Evolutionary conservation across 92 coral and sea anemone species (phyloP).

Genomic region (Scolanthus callimorphus): DNA sequence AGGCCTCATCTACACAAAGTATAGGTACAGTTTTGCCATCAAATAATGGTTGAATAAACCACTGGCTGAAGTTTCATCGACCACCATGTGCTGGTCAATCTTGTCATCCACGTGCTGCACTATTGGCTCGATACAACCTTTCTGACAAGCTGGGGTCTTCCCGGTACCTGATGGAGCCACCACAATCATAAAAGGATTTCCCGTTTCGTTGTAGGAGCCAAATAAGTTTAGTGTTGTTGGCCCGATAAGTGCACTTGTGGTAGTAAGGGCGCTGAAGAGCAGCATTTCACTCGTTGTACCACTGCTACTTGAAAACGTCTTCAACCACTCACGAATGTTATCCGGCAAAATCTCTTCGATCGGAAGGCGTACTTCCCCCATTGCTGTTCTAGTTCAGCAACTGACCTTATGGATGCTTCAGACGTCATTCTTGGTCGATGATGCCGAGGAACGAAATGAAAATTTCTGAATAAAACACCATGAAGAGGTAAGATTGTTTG

Average conservation of each 20-base stretch:
- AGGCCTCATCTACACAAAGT: conserved; percentile 38
- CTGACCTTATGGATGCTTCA: conserved; percentile 22
- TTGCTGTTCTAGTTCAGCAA: conserved; percentile 9
- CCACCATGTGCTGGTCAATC: conserved; percentile 10
- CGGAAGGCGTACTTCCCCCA: conserved; percentile 19
- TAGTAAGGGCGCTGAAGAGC: conserved; percentile 23
- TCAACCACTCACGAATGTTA: conserved; percentile 15
- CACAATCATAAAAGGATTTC: conserved; percentile 41
- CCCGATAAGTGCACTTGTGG: conserved; percentile 45
- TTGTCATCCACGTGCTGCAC: conserved; percentile 22
- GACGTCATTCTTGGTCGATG: conserved; percentile 12
- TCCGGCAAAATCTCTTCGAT: conserved; percentile 33
- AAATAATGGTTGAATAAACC: conserved; percentile 37
- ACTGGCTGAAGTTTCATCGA: conserved; percentile 43
- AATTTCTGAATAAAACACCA: too few relatives aligned
- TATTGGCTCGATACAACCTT: conserved; percentile 30
- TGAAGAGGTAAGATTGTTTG: too few relatives aligned
- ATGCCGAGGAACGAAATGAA: neutral
- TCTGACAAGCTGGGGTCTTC: conserved; percentile 27
- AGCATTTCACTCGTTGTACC: conserved; percentile 46
- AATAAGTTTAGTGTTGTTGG: conserved; percentile 48
- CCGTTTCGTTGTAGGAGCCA: conserved; percentile 42
- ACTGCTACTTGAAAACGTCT: conserved; percentile 20
- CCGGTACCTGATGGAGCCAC: conserved; percentile 61
- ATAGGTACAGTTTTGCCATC: conserved; percentile 21